phyloP scores from a whole-genome alignment of 2,797 vertebrate genomes.

The Molossus molossus region DNA sequence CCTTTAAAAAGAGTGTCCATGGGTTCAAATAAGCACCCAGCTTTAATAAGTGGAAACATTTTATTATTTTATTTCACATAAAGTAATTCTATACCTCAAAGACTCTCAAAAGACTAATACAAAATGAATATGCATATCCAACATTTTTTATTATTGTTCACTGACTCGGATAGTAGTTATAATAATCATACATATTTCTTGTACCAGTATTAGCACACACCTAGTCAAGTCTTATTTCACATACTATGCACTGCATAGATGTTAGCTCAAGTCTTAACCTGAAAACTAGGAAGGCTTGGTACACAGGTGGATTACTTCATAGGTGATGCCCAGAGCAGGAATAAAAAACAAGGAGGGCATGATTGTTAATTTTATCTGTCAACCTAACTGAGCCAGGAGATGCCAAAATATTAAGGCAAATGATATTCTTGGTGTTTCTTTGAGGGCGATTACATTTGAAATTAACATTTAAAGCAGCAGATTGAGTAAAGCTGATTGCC shows the following conservation, averaged over 20 bases:
- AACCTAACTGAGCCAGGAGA: neutral
- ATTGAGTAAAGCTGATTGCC: neutral
- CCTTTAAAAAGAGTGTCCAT: conserved; percentile 44
- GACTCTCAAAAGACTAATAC: neutral
- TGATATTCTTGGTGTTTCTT: neutral
- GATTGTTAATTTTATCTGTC: neutral
- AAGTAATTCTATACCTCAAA: conserved; percentile 27
- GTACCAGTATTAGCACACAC: neutral
- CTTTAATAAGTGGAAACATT: conserved; percentile 59
- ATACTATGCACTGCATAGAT: neutral
- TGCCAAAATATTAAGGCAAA: neutral
- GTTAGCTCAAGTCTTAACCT: neutral
- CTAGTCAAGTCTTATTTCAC: neutral
- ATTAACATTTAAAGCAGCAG: conserved; percentile 11
- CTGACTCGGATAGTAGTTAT: conserved; percentile 29
- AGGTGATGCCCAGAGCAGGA: neutral
- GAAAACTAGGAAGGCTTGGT: neutral
- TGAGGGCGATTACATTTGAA: neutral
- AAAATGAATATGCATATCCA: neutral
- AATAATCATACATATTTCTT: conserved; percentile 28
- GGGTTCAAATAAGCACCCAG: conserved; percentile 12
- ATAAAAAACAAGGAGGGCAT: neutral
- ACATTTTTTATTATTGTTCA: conserved; percentile 45
- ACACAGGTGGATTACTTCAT: neutral
- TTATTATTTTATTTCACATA: conserved; percentile 27